Percentiles rank a stretch among this genome's conserved stretches.
Conservation (phyloP, 2,888 invertebrate genomes). For the Scaptomyza reducta region DNA sequence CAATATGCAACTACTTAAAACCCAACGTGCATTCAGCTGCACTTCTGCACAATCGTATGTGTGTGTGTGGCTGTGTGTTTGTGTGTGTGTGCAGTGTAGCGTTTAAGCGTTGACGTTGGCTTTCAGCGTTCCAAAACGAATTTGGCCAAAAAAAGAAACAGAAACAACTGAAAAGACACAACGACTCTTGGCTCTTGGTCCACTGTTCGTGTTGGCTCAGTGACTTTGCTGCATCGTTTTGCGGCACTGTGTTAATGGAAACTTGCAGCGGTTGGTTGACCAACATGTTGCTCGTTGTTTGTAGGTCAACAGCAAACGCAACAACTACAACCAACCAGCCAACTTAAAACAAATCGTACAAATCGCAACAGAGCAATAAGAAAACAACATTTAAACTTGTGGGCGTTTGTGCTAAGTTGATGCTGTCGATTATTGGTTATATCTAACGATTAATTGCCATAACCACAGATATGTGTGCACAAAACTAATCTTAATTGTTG, state of each 20-base stretch:
- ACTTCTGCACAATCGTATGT: slow-evolving; percentile 14
- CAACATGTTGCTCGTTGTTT: slow-evolving; percentile 79
- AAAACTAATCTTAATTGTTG: slow-evolving; percentile 29
- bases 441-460: background rate
- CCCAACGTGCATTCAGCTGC: slow-evolving; percentile 28
- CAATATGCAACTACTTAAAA: slow-evolving; percentile 9
- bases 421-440: slow-evolving; percentile 11
- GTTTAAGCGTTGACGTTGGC: slow-evolving; percentile 63
- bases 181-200: slow-evolving; percentile 32
- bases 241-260: slow-evolving; percentile 75
- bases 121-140: slow-evolving; percentile 55
- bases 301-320: slow-evolving; percentile 76
- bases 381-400: slow-evolving; percentile 4
- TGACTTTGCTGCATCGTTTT: slow-evolving; percentile 58
- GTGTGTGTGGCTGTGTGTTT: background rate
- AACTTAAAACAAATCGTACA: background rate
- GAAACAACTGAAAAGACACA: background rate
- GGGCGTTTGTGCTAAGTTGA: slow-evolving; percentile 40
- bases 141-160: slow-evolving; percentile 55
- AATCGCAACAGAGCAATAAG: background rate
- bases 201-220: slow-evolving; percentile 35
- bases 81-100: slow-evolving; percentile 57
- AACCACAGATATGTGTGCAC: background rate
- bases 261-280: slow-evolving; percentile 81
- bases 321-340: background rate